These are phyloP conservation scores for Procambarus virginalis DNA, from an alignment of 1,140 invertebrate species.

Conservation along the genomic window DNA sequence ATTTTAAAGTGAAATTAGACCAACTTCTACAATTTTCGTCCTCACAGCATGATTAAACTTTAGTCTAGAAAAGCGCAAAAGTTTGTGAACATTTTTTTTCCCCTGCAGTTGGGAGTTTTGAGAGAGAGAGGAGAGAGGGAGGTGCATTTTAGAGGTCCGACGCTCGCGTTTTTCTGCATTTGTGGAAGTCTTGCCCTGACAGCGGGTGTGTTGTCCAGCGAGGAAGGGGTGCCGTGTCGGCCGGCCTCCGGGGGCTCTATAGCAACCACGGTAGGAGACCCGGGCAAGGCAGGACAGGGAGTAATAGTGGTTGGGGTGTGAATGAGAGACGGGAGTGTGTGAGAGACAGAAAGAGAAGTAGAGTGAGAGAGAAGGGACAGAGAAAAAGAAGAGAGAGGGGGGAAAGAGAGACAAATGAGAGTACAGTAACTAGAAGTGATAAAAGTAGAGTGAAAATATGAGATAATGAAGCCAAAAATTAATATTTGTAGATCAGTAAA, in stretches of 20 bases:
- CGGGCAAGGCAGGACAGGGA: not conserved
- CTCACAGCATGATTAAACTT: conserved; percentile 18
- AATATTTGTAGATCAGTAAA: not conserved
- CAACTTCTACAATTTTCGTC: not conserved
- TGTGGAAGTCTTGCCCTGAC: not conserved
- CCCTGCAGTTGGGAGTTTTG: not conserved
- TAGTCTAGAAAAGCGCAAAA: not conserved
- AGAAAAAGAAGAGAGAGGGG: not conserved
- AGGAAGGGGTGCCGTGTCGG: no score
- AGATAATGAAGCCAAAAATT: no score
- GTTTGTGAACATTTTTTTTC: not conserved
- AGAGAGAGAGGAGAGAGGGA: not conserved
- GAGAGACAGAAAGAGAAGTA: no score
- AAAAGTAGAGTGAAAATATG: no score
- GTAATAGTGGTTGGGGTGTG: not conserved
- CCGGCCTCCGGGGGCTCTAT: no score
- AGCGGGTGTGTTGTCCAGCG: not conserved
- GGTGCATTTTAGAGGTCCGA: not conserved
- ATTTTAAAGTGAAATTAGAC: conserved; percentile 4
- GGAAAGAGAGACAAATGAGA: not conserved
- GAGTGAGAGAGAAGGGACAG: not conserved
- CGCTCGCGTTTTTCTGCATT: not conserved
- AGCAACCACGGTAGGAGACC: no score
- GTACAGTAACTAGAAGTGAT: no score
- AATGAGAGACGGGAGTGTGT: not conserved